phyloP scores from a whole-genome alignment of 1,140 invertebrate genomes.

The Drosophila asahinai region DNA sequence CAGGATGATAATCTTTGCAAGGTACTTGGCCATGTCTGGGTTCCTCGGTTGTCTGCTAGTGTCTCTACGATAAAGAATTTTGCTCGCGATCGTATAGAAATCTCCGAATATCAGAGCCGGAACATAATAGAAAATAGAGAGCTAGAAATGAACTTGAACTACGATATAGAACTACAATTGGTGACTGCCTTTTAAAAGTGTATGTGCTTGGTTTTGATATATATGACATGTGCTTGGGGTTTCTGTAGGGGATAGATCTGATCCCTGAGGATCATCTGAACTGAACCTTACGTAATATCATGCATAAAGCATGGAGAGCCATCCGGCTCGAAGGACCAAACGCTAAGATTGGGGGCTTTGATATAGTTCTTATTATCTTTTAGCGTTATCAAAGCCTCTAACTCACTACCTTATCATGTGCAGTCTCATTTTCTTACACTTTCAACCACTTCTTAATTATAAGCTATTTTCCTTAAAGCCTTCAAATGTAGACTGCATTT shows the following conservation, averaged over 20 bases:
- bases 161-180: not conserved
- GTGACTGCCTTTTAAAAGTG: not conserved
- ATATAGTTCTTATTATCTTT: too few species aligned
- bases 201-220: too few species aligned
- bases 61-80: constrained; percentile 24
- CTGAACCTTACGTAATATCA: too few species aligned
- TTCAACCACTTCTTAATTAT: too few species aligned
- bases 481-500: not conserved
- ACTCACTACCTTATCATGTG: too few species aligned
- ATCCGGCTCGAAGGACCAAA: too few species aligned
- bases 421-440: not conserved
- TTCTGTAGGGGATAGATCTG: too few species aligned
- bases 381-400: too few species aligned
- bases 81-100: constrained; percentile 10
- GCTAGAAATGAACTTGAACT: constrained; percentile 9
- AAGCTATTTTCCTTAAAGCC: not conserved
- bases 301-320: too few species aligned
- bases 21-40: constrained; percentile 48
- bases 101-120: constrained; percentile 23
- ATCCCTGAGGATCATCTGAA: too few species aligned
- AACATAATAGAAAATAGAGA: constrained; percentile 25
- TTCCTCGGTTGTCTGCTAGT: constrained; percentile 4
- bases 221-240: too few species aligned
- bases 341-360: too few species aligned
- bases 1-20: constrained; percentile 46